Evolutionary conservation across 2,888 invertebrate species (phyloP).

Genomic region (Parascotia fuliginaria): DNA sequence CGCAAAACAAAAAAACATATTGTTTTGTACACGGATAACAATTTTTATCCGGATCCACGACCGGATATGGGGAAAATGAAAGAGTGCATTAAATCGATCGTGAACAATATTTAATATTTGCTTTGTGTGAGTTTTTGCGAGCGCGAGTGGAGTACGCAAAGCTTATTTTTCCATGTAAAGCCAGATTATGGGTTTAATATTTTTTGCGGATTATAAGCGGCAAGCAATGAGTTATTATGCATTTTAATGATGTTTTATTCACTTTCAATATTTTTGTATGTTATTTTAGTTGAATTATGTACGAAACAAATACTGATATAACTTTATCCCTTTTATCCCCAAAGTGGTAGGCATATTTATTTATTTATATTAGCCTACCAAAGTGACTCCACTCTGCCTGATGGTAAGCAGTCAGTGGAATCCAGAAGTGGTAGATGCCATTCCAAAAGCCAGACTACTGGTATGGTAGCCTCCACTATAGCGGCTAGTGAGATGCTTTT

Average conservation of each 20-base stretch:
- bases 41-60: slow-evolving; percentile 50
- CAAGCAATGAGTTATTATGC: background rate
- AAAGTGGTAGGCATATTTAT: no score
- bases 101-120: slow-evolving; percentile 49
- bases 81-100: slow-evolving; percentile 49
- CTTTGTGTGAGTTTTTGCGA: slow-evolving; percentile 27
- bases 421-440: no score
- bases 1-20: slow-evolving; percentile 52
- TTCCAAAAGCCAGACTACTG: no score
- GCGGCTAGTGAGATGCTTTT: no score
- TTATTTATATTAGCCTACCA: no score
- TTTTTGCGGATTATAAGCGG: background rate
- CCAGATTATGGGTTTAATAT: slow-evolving; percentile 3
- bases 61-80: slow-evolving; percentile 49
- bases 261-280: no score
- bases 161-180: slow-evolving; percentile 1
- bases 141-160: background rate
- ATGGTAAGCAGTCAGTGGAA: no score
- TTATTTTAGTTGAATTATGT: no score
- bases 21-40: slow-evolving; percentile 53
- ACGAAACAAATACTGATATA: no score
- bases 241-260: background rate
- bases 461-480: no score
- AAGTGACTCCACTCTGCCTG: no score
- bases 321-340: no score